Base-by-base conservation (phyloP, 2,113 vertebrate genomes). In the Microtus oregoni region DNA sequence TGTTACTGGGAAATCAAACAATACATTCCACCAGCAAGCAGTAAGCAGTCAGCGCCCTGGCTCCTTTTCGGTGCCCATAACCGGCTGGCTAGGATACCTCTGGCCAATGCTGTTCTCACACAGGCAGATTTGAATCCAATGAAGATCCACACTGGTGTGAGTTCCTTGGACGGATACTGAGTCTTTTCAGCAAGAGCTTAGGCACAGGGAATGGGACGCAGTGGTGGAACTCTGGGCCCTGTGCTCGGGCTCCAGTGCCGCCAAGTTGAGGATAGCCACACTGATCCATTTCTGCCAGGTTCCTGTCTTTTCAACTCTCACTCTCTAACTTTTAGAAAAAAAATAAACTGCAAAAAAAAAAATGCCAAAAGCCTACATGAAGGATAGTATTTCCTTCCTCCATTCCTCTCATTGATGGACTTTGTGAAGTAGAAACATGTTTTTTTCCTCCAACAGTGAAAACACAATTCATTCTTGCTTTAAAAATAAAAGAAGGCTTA, bases 281-380 rank as follows among this genome's bases (percentile, higher is more conserved):
- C 98, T 96, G 96, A 98, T 98, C 97, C 83, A 90, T 97, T 98
- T 98, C 96, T 98, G 97, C 97, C 97, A 97, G 41, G 97, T 97
- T 97, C 97, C 83, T 98, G 96, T 98, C 97, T 98, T 98, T 98
- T 97, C 96, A 97, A 75, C 83, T 97, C 82, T 97, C 97, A 97
- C 96, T 97, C 63, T 96, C 73, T 38, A 86, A 95, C 98, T 55
- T 92, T 95, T 1, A 44, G 85, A 24, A 17, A 30, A 30, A 87
- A 94, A 95, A 87, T 58, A 58, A 58, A 58, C 17, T 58, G 5
- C 55, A 83, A 92, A 97, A 98, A 97, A 67, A 70, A 97, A 86
- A 50, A 50, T 78, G 79, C 96, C 96, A 86, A 97, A 96, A 95
- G 97, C 95, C 86, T 96, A 96, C 90, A 95, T 95, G 96, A 98